phyloP scores from a whole-genome alignment of 2,888 invertebrate species.

The Drosophila cyrtoloma region DNA sequence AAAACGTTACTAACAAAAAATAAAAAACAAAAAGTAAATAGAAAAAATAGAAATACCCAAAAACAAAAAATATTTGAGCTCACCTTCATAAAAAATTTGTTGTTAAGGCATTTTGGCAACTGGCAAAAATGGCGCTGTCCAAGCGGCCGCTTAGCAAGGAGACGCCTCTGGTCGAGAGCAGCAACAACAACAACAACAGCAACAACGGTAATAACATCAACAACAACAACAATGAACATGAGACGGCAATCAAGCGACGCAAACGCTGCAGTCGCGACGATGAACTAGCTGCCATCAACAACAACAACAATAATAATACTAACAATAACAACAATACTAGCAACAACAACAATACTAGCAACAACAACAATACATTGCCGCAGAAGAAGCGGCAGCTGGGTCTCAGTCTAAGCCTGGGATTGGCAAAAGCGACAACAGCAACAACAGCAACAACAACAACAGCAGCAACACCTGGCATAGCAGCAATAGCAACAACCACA shows the following conservation, averaged over 20 bases:
- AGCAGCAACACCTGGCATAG: constrained; percentile 1
- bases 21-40: constrained; percentile 9
- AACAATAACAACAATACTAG: constrained; percentile 57
- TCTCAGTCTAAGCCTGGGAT: constrained; percentile 22
- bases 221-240: constrained; percentile 78
- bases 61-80: constrained; percentile 29
- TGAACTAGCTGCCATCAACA: constrained; percentile 73
- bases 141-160: constrained; percentile 85
- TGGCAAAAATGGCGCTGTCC: constrained; percentile 83
- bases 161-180: constrained; percentile 81
- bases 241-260: constrained; percentile 84
- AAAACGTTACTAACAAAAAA: constrained; percentile 45
- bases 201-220: constrained; percentile 55
- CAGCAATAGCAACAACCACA: constrained; percentile 9
- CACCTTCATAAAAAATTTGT: constrained; percentile 46
- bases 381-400: constrained; percentile 83
- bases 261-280: constrained; percentile 85
- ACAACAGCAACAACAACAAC: constrained; percentile 11
- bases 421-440: constrained; percentile 34
- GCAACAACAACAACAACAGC: constrained; percentile 68
- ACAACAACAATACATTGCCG: constrained; percentile 71
- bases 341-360: constrained; percentile 44
- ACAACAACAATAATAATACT: constrained; percentile 60
- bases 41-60: constrained; percentile 4
- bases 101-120: constrained; percentile 53